Evolutionary conservation across 2,113 vertebrate genomes (phyloP), one percentile per base, ranked within the genome.

Genomic region (Amphilophus citrinellus): DNA sequence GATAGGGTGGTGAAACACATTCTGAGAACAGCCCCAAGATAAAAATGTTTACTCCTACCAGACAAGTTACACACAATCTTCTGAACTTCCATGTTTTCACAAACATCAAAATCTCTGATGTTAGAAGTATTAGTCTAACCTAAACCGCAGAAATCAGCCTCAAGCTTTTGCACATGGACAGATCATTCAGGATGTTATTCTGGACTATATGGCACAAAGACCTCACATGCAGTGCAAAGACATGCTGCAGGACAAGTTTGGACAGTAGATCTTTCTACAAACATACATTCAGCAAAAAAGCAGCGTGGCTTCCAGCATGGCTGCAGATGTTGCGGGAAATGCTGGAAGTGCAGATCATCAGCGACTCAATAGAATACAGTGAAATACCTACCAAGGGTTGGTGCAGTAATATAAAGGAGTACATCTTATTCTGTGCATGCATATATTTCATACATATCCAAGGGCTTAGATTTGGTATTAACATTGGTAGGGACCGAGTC

Each of bases 221-320:
- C 85, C 79, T 79, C 89, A 89, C 81, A 90, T 77, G 80, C 62
- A 84, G 89, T 5, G 63, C 73, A 58, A 73, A 73, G 66, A 53
- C 10, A 0, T 1, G 17, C 27, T 27, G 30, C 24, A 53, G 62
- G 71, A 78, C 61, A 76, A 57, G 58, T 83, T 71, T 84, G 76
- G 63, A 86, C 81, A 32, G 86, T 77, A 90, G 89, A 84, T 78
- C 75, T 6, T 62, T 92, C 77, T 65, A 76, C 59, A 92, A 92
- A 93, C 90, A 88, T 87, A 93, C 90, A 88, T 87, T 60, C n/a
- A 59, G 61, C 73, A 42, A 37, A 84, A 27, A 7, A 65, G 78
- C 88, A 71, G 79, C 2, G 44, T 50, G 75, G 65, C 27, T 60
- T 32, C 71, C 83, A 76, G 59, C 61, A 35, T 4, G 57, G 85